phyloP scores from a whole-genome alignment of 2,113 vertebrate genomes.

The Nothobranchius kuhntae region DNA sequence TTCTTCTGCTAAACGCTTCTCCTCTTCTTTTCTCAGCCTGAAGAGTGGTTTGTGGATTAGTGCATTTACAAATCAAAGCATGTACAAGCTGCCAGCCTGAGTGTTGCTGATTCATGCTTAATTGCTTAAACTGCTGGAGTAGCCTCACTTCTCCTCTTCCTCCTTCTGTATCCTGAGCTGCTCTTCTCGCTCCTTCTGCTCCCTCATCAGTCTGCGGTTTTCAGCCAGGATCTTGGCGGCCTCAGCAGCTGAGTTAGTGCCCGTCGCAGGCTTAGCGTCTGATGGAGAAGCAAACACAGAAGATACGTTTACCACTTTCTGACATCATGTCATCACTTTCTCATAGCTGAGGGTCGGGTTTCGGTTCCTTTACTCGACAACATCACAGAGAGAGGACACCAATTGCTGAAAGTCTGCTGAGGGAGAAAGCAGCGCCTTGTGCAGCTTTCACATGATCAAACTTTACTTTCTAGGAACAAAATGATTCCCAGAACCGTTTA shows the following conservation, averaged over 20 bases:
- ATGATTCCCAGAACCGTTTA: not conserved
- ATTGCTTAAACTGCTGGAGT: not conserved
- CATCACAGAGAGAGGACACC: not conserved
- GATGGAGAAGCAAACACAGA: not conserved
- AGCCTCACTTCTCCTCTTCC: slow-evolving; percentile 83
- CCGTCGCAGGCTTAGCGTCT: slow-evolving; percentile 81
- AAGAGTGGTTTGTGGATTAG: not conserved
- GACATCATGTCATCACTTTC: not conserved
- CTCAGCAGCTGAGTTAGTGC: slow-evolving; percentile 85
- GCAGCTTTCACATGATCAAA: slow-evolving; percentile 7
- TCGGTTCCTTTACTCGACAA: not conserved
- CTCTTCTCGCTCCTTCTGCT: slow-evolving; percentile 86
- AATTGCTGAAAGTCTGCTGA: not conserved
- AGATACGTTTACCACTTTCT: not conserved
- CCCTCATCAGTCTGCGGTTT: slow-evolving; percentile 85
- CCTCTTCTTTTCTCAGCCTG: slow-evolving; percentile 82
- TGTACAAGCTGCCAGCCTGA: not conserved
- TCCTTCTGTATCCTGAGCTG: slow-evolving; percentile 83
- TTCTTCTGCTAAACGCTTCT: slow-evolving; percentile 74
- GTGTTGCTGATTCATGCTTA: not conserved
- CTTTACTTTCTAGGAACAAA: too few species aligned
- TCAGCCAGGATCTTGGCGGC: slow-evolving; percentile 88
- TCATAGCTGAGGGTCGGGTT: not conserved
- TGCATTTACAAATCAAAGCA: not conserved
- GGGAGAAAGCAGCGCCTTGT: not conserved